phyloP scores from a whole-genome alignment of 2,888 invertebrate species.

The Lydus trimaculatus region DNA sequence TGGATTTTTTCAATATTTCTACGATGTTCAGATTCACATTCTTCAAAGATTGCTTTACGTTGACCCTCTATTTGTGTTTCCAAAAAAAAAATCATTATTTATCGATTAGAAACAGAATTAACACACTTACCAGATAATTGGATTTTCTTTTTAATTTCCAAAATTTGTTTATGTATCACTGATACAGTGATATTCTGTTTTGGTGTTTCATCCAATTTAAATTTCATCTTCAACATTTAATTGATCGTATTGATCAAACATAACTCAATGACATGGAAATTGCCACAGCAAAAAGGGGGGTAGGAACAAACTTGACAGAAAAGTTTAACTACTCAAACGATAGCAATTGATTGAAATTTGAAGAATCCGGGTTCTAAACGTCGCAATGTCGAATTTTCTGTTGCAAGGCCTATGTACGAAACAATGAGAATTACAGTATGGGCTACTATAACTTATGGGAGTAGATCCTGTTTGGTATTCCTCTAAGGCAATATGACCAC shows the following conservation, averaged over 20 bases:
- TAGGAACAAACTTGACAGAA: too few relatives aligned
- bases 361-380: too few relatives aligned
- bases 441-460: too few relatives aligned
- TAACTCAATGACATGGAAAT: too few relatives aligned
- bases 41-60: constrained; percentile 82
- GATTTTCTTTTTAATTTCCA: constrained; percentile 87
- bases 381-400: too few relatives aligned
- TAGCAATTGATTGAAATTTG: too few relatives aligned
- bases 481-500: too few relatives aligned
- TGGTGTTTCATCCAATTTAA: constrained; percentile 63
- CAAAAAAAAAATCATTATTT: background rate
- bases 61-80: constrained; percentile 83
- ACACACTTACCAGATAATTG: constrained; percentile 79
- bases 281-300: too few relatives aligned
- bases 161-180: constrained; percentile 76
- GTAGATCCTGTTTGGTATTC: too few relatives aligned
- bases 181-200: constrained; percentile 63
- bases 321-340: too few relatives aligned
- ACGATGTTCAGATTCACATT: constrained; percentile 78
- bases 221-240: constrained; percentile 39
- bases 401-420: too few relatives aligned
- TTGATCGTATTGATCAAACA: background rate
- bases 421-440: too few relatives aligned
- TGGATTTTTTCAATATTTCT: constrained; percentile 75
- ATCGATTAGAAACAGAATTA: background rate